Conservation (phyloP, 2,888 invertebrate species). For the Thyatira batis region DNA sequence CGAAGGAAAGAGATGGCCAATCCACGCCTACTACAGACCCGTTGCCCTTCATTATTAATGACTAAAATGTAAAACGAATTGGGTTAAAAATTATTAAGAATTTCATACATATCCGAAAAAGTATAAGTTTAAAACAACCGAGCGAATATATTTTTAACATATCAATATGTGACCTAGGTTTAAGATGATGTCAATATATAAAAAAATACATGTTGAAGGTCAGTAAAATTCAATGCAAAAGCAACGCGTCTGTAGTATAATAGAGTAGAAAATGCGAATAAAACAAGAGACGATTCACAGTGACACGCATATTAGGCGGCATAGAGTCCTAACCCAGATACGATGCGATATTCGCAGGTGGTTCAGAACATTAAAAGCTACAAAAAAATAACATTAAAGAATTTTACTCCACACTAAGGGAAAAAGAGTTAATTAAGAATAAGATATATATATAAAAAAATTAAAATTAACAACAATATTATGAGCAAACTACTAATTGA, state of each 20-base stretch:
- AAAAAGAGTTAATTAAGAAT: constrained; percentile 45
- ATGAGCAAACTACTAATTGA: constrained; percentile 77
- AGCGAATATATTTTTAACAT: too few relatives aligned
- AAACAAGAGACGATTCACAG: constrained; percentile 32
- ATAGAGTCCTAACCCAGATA: constrained; percentile 44
- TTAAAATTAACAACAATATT: constrained; percentile 75
- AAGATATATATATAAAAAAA: constrained; percentile 56
- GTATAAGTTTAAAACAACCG: neutral
- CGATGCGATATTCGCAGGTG: constrained; percentile 48
- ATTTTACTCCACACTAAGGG: constrained; percentile 63
- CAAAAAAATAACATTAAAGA: constrained; percentile 62
- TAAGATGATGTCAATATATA: neutral
- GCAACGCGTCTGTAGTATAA: constrained; percentile 21
- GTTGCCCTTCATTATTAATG: neutral
- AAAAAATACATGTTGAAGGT: neutral
- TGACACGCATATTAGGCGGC: constrained; percentile 49
- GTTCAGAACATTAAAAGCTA: constrained; percentile 65
- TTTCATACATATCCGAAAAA: neutral
- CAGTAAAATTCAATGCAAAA: constrained; percentile 1
- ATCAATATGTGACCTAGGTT: neutral
- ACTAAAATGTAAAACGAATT: neutral
- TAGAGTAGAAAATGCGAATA: constrained; percentile 26
- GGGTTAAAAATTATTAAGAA: neutral
- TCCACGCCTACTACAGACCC: neutral
- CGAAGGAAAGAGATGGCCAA: constrained; percentile 31